phyloP scores from a whole-genome alignment of 1,140 invertebrate genomes.

The Nymphalis io region DNA sequence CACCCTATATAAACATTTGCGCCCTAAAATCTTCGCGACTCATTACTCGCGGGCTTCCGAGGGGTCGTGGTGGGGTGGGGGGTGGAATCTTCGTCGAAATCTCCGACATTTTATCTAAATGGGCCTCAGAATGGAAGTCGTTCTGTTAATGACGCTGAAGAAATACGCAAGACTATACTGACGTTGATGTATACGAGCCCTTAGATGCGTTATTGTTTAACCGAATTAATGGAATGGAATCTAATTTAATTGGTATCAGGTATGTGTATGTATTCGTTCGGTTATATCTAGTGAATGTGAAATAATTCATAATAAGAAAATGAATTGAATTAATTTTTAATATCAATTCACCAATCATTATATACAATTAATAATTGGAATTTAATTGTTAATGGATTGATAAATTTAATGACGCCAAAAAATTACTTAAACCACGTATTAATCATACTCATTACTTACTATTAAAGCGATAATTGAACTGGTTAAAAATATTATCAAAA shows the following conservation, averaged over 20 bases:
- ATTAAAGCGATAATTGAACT: too few relatives aligned
- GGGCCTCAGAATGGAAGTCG: slow-evolving; percentile 74
- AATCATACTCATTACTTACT: too few relatives aligned
- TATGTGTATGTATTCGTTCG: slow-evolving; percentile 18
- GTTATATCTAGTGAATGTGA: not conserved
- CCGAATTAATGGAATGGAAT: slow-evolving; percentile 22
- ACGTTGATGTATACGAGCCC: slow-evolving; percentile 54
- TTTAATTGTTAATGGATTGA: too few relatives aligned
- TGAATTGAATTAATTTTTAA: too few relatives aligned
- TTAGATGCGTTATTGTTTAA: slow-evolving; percentile 33
- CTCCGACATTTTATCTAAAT: slow-evolving; percentile 80
- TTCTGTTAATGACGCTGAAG: slow-evolving; percentile 76
- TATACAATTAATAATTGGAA: too few relatives aligned
- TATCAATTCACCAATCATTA: too few relatives aligned
- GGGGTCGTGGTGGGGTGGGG: slow-evolving; percentile 31
- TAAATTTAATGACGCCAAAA: too few relatives aligned
- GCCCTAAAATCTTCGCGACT: slow-evolving; percentile 77
- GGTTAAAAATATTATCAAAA: too few relatives aligned
- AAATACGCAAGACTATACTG: slow-evolving; percentile 66
- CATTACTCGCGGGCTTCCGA: slow-evolving; percentile 64
- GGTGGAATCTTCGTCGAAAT: slow-evolving; percentile 73
- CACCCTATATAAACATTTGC: slow-evolving; percentile 78
- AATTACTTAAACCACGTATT: too few relatives aligned
- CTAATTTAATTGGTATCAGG: slow-evolving; percentile 29
- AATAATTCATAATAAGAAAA: not conserved